Percentiles rank a stretch among this genome's conserved stretches.
These are phyloP conservation scores for Heliocidaris tuberculata DNA, from an alignment of 35 echinoderm and acorn worm genomes.

Conservation along the genomic window DNA sequence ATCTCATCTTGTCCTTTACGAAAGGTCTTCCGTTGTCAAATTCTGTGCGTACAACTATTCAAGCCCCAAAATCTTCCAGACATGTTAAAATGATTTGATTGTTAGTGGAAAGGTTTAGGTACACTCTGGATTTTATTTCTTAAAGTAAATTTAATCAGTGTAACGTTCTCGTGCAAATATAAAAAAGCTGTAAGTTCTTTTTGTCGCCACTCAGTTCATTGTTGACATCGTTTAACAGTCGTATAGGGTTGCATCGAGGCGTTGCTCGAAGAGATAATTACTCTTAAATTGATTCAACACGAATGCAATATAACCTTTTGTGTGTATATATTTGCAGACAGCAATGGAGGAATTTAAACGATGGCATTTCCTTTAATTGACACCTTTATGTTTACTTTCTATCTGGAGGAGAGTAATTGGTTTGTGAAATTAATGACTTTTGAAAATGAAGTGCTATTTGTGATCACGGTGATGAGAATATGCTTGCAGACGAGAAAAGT, in stretches of 20 bases:
- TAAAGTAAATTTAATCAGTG: background rate
- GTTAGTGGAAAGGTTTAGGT: background rate
- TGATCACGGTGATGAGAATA: no score
- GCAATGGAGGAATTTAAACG: background rate
- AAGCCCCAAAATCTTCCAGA: background rate
- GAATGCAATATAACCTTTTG: background rate
- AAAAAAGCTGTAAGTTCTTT: background rate
- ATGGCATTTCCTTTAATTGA: background rate
- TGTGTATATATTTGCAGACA: background rate
- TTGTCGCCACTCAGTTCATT: background rate
- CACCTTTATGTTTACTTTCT: background rate
- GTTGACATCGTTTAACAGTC: background rate
- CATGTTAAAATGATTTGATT: background rate
- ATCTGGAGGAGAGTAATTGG: background rate
- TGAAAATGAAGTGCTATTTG: background rate
- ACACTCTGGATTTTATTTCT: background rate
- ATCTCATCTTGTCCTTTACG: background rate
- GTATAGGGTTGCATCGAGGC: background rate
- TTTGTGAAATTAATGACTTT: background rate
- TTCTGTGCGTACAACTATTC: background rate
- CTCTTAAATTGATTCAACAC: conserved; percentile 8
- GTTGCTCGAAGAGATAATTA: background rate
- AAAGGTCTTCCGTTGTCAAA: background rate
- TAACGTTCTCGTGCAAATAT: background rate
- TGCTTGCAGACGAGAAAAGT: no score